Evolutionary conservation across 2,113 vertebrate species (phyloP).

Genomic region (Felis catus): F.catus_Fca126_mat1.0 CM031414.1:117602001-117602500

Average conservation of each 20-base stretch:
- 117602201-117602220: background rate
- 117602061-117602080: background rate
- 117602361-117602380: conserved; percentile 42
- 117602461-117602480: background rate
- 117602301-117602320: background rate
- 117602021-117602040: background rate
- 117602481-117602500: background rate
- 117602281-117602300: background rate
- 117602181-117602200: conserved; percentile 35
- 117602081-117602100: conserved; percentile 62
- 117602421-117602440: background rate
- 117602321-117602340: background rate
- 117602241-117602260: background rate
- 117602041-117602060: background rate
- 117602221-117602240: background rate
- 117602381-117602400: conserved; percentile 61
- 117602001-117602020: background rate
- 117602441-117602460: background rate
- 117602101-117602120: conserved; percentile 15
- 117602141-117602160: conserved; percentile 74
- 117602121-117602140: conserved; percentile 75
- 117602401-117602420: conserved; percentile 64
- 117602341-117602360: background rate
- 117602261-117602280: background rate
- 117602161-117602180: conserved; percentile 71